These are phyloP conservation scores for Chalcosyrphus nemorum DNA, from an alignment of 2,888 invertebrate genomes.

Conservation along the genomic window DNA sequence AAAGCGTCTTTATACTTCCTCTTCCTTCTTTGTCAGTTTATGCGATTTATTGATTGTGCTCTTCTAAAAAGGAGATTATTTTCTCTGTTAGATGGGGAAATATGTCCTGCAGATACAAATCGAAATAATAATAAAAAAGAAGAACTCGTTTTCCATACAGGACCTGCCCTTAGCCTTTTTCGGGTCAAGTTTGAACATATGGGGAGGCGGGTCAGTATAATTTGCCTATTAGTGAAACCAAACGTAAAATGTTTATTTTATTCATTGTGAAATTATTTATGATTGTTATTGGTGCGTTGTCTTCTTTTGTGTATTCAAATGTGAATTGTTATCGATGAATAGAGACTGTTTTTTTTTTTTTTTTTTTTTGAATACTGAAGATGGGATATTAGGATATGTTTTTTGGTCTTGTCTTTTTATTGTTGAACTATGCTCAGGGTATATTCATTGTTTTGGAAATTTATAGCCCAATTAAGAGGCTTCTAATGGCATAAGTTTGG, in stretches of 20 bases:
- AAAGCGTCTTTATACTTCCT: neutral
- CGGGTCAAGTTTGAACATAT: slow-evolving; percentile 43
- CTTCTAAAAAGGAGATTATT: slow-evolving; percentile 31
- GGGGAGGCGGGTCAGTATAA: slow-evolving; percentile 44
- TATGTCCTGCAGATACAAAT: slow-evolving; percentile 36
- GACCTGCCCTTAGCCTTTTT: slow-evolving; percentile 4
- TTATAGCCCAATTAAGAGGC: slow-evolving; percentile 42
- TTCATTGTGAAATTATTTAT: slow-evolving; percentile 67
- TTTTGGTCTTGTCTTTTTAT: neutral
- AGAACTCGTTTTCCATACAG: neutral
- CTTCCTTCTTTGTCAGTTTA: slow-evolving; percentile 7
- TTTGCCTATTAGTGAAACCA: slow-evolving; percentile 57
- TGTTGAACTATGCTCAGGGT: neutral
- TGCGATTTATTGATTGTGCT: slow-evolving; percentile 53
- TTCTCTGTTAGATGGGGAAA: neutral
- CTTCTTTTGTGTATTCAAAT: slow-evolving; percentile 60
- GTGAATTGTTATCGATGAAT: slow-evolving; percentile 52
- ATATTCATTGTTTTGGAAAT: slow-evolving; percentile 45
- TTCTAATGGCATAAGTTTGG: slow-evolving; percentile 31
- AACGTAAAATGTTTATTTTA: slow-evolving; percentile 62
- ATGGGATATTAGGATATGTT: slow-evolving; percentile 4
- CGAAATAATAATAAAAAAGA: slow-evolving; percentile 4
- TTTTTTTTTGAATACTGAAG: slow-evolving; percentile 13
- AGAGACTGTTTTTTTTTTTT: neutral
- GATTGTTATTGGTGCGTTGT: slow-evolving; percentile 61